Conservation (phyloP, 2,113 vertebrate genomes). For the Gobius niger region DNA sequence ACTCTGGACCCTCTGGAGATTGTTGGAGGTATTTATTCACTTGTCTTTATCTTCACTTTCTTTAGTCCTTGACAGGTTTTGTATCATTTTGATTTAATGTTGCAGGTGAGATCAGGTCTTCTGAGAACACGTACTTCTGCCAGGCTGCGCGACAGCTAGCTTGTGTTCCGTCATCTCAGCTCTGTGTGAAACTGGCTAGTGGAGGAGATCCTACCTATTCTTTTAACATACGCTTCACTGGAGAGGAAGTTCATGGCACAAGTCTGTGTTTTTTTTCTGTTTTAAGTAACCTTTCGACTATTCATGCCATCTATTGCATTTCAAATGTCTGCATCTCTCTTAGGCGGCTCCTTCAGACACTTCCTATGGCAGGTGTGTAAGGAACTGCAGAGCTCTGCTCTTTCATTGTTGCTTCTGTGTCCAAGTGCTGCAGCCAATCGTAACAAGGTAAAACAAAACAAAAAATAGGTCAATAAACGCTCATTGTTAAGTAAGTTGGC, state of each 20-base stretch:
- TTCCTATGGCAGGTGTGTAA: constrained; percentile 99
- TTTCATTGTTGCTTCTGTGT: constrained; percentile 91
- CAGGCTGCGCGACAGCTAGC: constrained; percentile 92
- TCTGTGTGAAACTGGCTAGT: constrained; percentile 94
- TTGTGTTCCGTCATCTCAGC: constrained; percentile 92
- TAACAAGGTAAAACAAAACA: constrained; percentile 84
- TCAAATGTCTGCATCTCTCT: constrained; percentile 23
- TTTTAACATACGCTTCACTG: constrained; percentile 98
- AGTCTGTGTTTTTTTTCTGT: constrained; percentile 80
- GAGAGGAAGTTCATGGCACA: constrained; percentile 97
- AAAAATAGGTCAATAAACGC: neutral
- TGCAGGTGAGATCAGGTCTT: constrained; percentile 89
- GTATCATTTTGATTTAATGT: neutral
- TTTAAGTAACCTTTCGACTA: neutral
- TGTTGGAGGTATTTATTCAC: constrained; percentile 83
- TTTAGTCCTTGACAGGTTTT: neutral
- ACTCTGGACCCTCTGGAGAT: constrained; percentile 94
- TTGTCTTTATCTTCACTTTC: neutral
- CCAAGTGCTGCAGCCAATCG: constrained; percentile 94
- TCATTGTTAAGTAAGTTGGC: too few species aligned
- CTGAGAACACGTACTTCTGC: constrained; percentile 96
- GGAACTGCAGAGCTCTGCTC: constrained; percentile 93
- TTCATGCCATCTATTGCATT: neutral
- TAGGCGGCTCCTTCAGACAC: constrained; percentile 97
- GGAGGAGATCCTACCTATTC: constrained; percentile 95